Conservation (phyloP, 2,797 vertebrate genomes). For the Leuciscus waleckii region DNA sequence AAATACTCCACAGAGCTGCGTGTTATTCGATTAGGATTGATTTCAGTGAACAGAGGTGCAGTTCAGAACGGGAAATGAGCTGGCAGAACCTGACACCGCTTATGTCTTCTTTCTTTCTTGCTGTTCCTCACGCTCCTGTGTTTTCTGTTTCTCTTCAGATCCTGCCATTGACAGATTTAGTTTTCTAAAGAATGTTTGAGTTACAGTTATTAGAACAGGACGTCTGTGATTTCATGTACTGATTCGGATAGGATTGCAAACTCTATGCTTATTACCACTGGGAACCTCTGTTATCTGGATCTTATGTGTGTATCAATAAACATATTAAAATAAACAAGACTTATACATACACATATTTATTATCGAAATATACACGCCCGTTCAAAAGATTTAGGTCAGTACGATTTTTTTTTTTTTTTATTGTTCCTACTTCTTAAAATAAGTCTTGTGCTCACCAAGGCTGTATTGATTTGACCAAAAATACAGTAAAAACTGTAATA, state of each 20-base stretch:
- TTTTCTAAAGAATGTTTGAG: background rate
- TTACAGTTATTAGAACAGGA: background rate
- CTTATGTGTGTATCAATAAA: background rate
- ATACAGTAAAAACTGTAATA: background rate
- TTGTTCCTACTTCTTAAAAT: no score
- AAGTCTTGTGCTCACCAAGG: no score
- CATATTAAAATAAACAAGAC: background rate
- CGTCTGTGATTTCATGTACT: background rate
- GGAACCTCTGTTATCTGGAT: background rate
- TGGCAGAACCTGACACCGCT: constrained; percentile 52
- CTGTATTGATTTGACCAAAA: background rate
- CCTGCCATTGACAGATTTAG: background rate
- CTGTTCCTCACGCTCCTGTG: constrained; percentile 17
- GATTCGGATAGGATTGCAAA: background rate
- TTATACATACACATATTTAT: background rate
- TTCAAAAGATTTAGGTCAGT: background rate
- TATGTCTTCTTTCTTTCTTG: constrained; percentile 5
- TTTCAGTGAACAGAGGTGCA: constrained; percentile 34
- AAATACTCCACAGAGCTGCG: constrained; percentile 7
- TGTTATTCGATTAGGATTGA: constrained; percentile 48
- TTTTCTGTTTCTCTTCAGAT: background rate
- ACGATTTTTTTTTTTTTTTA: no score
- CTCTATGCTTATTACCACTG: background rate
- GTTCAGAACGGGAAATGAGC: constrained; percentile 43
- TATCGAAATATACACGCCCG: background rate